These are phyloP conservation scores for Hippopotamyrus pictus DNA, from an alignment of 2,797 vertebrate species.

Conservation along the genomic window DNA sequence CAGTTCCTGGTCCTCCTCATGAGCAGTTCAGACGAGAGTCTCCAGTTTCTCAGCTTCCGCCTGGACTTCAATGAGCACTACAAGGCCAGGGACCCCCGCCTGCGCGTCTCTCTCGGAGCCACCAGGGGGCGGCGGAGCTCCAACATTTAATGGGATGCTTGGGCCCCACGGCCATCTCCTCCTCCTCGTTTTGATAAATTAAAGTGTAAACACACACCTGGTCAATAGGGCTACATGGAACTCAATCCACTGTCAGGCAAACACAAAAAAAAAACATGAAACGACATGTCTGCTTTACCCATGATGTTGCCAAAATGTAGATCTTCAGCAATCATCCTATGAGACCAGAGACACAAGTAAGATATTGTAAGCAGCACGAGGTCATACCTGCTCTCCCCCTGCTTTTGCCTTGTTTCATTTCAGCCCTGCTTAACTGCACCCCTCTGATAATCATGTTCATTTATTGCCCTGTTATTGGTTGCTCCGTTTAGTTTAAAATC, in stretches of 20 bases:
- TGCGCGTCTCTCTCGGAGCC: constrained; percentile 77
- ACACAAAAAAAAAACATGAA: background rate
- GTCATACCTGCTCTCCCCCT: constrained; percentile 1
- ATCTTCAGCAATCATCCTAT: constrained; percentile 34
- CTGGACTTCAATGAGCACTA: constrained; percentile 98
- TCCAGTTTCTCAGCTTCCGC: constrained; percentile 92
- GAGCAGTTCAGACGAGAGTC: constrained; percentile 84
- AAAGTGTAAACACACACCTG: constrained; percentile 23
- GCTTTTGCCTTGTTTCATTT: constrained; percentile 8
- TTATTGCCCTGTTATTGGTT: background rate
- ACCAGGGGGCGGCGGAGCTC: constrained; percentile 75
- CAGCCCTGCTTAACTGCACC: background rate
- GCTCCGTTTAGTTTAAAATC: constrained; percentile 19
- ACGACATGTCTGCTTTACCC: constrained; percentile 21
- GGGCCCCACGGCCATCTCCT: background rate
- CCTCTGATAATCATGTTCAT: constrained; percentile 24
- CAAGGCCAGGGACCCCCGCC: constrained; percentile 82
- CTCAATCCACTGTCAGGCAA: constrained; percentile 28
- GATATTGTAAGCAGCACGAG: constrained; percentile 25
- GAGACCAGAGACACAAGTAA: constrained; percentile 9
- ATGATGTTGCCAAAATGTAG: constrained; percentile 44
- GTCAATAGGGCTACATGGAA: constrained; percentile 35
- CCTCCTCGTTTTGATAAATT: background rate
- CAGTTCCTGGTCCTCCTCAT: constrained; percentile 91
- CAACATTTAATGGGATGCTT: constrained; percentile 60